These are phyloP conservation scores for Actias luna DNA, from an alignment of 2,888 invertebrate genomes.

Conservation along the genomic window DNA sequence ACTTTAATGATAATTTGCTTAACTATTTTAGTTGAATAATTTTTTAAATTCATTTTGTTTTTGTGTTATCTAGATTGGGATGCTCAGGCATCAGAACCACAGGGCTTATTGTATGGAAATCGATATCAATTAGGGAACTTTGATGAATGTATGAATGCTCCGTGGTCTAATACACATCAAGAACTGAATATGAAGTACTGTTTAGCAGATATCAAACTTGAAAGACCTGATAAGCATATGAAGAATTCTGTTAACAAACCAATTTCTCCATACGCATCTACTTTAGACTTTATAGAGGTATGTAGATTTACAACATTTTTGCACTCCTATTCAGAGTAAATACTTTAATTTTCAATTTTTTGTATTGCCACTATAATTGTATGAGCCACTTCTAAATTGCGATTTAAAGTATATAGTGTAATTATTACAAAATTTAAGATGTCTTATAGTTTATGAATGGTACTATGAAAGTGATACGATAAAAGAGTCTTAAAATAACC, in stretches of 20 bases:
- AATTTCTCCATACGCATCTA: slow-evolving; percentile 64
- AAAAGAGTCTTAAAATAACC: no score
- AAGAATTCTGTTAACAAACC: slow-evolving; percentile 42
- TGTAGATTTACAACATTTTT: slow-evolving; percentile 23
- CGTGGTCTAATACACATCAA: slow-evolving; percentile 52
- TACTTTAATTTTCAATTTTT: no score
- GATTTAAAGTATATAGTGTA: no score
- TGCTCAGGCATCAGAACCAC: slow-evolving; percentile 80
- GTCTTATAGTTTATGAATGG: no score
- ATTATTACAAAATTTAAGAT: no score
- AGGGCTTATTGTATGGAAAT: slow-evolving; percentile 80
- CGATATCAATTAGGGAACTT: slow-evolving; percentile 83
- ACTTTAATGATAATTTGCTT: no score
- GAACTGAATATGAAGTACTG: slow-evolving; percentile 73
- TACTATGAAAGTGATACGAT: no score
- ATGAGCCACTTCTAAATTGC: no score
- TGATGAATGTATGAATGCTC: slow-evolving; percentile 78
- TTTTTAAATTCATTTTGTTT: background rate
- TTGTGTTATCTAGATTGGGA: slow-evolving; percentile 80
- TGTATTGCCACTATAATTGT: no score
- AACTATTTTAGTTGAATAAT: no score
- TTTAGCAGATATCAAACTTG: slow-evolving; percentile 69
- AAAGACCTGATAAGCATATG: slow-evolving; percentile 49
- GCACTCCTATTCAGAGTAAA: background rate
- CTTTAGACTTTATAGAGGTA: slow-evolving; percentile 72